Conservation (phyloP, 92 coral and sea anemone genomes). For the Phymanthus crucifer region DNA sequence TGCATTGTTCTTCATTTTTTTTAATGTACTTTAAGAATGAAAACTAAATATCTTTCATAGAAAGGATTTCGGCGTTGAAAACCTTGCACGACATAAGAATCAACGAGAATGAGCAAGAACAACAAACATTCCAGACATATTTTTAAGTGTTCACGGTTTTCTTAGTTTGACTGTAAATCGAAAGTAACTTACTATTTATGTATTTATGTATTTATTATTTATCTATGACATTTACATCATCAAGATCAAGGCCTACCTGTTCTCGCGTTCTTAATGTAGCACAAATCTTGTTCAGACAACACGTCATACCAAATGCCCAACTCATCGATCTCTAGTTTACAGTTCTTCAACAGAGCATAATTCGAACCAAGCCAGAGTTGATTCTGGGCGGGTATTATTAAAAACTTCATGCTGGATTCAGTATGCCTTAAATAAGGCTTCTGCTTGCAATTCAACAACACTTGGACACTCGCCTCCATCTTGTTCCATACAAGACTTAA, state of each 20-base stretch:
- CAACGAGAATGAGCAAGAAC: too few relatives aligned
- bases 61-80: too few relatives aligned
- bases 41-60: too few relatives aligned
- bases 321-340: conserved; percentile 74
- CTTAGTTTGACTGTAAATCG: too few relatives aligned
- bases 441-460: conserved; percentile 52
- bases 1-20: too few relatives aligned
- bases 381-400: conserved; percentile 51
- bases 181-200: too few relatives aligned
- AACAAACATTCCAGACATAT: too few relatives aligned
- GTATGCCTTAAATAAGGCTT: conserved; percentile 26
- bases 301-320: conserved; percentile 77
- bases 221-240: too few relatives aligned
- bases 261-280: conserved; percentile 66
- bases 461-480: conserved; percentile 28
- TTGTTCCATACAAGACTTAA: conserved; percentile 74
- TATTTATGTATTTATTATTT: too few relatives aligned
- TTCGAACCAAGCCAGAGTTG: conserved; percentile 77
- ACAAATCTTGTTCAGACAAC: conserved; percentile 49
- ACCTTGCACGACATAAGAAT: too few relatives aligned
- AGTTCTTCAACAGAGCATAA: conserved; percentile 49
- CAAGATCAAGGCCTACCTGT: conserved; percentile 56
- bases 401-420: conserved; percentile 8
- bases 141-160: too few relatives aligned
- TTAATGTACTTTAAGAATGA: too few relatives aligned